Evolutionary conservation across 1,140 invertebrate species (phyloP).

Genomic region (Neodiprion lecontei): DNA sequence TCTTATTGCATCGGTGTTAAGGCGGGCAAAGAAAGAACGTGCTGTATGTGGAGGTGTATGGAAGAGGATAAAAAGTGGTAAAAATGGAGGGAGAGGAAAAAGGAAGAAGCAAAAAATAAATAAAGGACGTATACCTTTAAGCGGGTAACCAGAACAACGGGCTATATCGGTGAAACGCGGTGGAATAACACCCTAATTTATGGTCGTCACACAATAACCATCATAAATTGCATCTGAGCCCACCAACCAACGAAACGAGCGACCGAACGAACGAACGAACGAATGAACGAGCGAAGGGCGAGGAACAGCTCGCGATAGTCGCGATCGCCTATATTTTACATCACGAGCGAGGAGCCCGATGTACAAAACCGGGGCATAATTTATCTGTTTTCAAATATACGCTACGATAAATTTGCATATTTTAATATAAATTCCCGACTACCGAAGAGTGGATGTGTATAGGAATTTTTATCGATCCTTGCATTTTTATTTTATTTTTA

Average conservation of each 20-base stretch:
- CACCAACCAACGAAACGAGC: slow-evolving; percentile 32
- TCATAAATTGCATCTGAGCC: slow-evolving; percentile 40
- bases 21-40: too few species aligned
- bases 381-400: slow-evolving; percentile 37
- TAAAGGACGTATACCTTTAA: background rate
- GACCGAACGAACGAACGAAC: slow-evolving; percentile 33
- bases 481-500: background rate
- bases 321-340: background rate
- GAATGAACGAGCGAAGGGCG: slow-evolving; percentile 23
- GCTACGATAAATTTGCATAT: slow-evolving; percentile 36
- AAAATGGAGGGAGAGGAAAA: background rate
- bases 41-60: too few species aligned
- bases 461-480: background rate
- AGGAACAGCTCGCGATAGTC: slow-evolving; percentile 8
- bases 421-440: slow-evolving; percentile 39
- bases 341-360: slow-evolving; percentile 3
- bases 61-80: too few species aligned
- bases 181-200: slow-evolving; percentile 43
- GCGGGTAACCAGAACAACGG: background rate
- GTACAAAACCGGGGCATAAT: slow-evolving; percentile 27
- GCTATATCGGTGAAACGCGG: background rate
- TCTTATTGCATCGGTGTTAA: too few species aligned
- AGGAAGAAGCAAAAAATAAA: background rate
- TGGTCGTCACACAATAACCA: slow-evolving; percentile 41
- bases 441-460: slow-evolving; percentile 3